phyloP scores from a whole-genome alignment of 2,797 vertebrate genomes.

The Coccyzus lansbergi region DNA sequence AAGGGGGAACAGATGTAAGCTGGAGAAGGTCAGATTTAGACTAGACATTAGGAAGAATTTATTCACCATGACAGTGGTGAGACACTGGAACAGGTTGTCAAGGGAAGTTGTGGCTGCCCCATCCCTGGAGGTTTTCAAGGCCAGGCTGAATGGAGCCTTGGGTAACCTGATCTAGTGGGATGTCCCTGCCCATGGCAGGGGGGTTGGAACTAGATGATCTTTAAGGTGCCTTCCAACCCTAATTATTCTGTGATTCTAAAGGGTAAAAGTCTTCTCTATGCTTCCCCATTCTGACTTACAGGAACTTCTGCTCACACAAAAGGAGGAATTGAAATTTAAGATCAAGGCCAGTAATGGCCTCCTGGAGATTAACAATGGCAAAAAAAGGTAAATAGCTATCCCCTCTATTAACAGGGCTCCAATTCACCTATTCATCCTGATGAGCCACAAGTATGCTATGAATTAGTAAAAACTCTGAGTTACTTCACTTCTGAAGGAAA shows the following conservation, averaged over 20 bases:
- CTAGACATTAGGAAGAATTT: too few relatives aligned
- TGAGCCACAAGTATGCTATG: neutral
- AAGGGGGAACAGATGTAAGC: too few relatives aligned
- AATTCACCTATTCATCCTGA: constrained; percentile 29
- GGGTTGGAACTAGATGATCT: too few relatives aligned
- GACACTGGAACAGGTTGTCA: too few relatives aligned
- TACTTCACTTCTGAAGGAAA: constrained; percentile 26
- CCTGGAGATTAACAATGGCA: neutral
- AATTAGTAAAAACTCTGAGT: constrained; percentile 27
- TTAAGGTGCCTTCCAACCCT: too few relatives aligned
- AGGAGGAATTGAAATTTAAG: neutral
- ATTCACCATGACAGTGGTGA: too few relatives aligned
- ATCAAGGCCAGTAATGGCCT: neutral
- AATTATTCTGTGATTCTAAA: neutral
- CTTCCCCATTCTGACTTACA: neutral
- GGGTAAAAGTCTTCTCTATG: neutral
- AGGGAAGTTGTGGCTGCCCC: too few relatives aligned
- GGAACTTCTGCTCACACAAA: neutral
- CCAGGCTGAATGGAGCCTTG: too few relatives aligned
- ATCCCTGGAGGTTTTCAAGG: too few relatives aligned
- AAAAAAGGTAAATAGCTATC: neutral
- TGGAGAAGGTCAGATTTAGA: too few relatives aligned
- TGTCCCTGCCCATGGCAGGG: too few relatives aligned
- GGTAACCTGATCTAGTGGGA: too few relatives aligned
- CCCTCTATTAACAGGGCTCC: neutral